Percentiles rank a stretch among this genome's conserved stretches.
Evolutionary conservation across 2,888 invertebrate species (phyloP).

Genomic region (Keiferia lycopersicella): DNA sequence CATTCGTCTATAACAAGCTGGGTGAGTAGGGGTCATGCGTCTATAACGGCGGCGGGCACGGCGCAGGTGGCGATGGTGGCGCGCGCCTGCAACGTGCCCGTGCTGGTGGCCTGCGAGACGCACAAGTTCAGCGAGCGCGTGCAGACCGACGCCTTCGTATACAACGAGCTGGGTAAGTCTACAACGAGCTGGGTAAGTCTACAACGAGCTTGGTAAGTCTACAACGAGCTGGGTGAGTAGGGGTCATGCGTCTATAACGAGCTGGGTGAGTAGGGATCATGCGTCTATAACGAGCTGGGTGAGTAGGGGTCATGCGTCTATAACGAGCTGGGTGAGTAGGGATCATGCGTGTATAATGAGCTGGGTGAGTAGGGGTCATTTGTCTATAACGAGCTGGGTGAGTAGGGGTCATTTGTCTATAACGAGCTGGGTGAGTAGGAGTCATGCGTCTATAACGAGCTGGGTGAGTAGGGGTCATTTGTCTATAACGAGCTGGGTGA

Average conservation of each 20-base stretch:
- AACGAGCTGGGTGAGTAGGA: no score
- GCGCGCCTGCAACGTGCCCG: constrained; percentile 90
- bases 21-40: no score
- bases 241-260: constrained; percentile 82
- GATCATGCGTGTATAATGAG: no score
- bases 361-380: no score
- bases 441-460: no score
- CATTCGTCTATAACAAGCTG: no score
- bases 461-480: no score
- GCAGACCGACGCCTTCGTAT: constrained; percentile 95
- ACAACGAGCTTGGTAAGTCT: constrained; percentile 91
- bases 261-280: constrained; percentile 68
- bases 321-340: no score
- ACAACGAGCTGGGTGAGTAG: neutral
- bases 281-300: constrained; percentile 4
- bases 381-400: constrained; percentile 28
- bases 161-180: constrained; percentile 90
- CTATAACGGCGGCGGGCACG: constrained; percentile 85
- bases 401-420: no score
- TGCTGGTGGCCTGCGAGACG: constrained; percentile 97
- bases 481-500: no score
- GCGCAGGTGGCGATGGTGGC: constrained; percentile 94
- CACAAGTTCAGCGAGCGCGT: constrained; percentile 97
- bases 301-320: constrained; percentile 63
- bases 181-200: neutral